Evolutionary conservation across 2,113 vertebrate species (phyloP).

Genomic region (Dissostichus mawsoni): DNA sequence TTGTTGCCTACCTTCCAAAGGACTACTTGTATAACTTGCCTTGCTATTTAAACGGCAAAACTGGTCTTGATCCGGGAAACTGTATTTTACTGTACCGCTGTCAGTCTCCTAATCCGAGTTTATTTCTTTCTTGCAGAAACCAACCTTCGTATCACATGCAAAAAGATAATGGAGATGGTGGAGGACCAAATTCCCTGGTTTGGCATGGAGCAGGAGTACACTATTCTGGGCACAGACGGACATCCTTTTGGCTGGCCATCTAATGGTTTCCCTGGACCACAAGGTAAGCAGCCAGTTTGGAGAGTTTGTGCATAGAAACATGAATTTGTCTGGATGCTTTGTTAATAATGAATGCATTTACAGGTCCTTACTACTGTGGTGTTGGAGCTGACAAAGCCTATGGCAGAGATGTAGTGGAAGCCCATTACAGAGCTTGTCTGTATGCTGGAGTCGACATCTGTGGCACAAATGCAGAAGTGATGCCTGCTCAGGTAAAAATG

Average conservation of each 20-base stretch:
- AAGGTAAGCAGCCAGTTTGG: conserved; percentile 83
- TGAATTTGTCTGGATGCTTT: neutral
- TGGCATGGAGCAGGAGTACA: conserved; percentile 99
- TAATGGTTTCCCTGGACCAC: conserved; percentile 96
- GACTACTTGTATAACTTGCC: neutral
- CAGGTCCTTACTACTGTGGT: conserved; percentile 97
- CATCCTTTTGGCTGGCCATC: conserved; percentile 98
- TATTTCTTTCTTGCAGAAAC: conserved; percentile 83
- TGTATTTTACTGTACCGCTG: neutral
- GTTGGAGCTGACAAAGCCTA: conserved; percentile 97
- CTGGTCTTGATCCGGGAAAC: too few relatives aligned
- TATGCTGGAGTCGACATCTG: conserved; percentile 95
- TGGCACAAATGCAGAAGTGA: conserved; percentile 98
- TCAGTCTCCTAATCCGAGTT: neutral
- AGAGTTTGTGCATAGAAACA: rapidly evolving
- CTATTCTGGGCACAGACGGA: conserved; percentile 93
- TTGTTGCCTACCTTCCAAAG: neutral
- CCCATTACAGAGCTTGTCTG: conserved; percentile 95
- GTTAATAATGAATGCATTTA: conserved; percentile 6
- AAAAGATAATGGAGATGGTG: conserved; percentile 94
- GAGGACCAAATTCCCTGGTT: conserved; percentile 93
- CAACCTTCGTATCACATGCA: conserved; percentile 91
- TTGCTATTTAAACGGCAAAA: neutral
- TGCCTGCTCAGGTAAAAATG: conserved; percentile 94
- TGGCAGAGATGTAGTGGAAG: conserved; percentile 94